A percentile compares a stretch with the other conserved stretches of the same genome.
These are phyloP conservation scores for Crenichthys baileyi DNA, from an alignment of 2,797 vertebrate genomes.

Conservation along the genomic window DNA sequence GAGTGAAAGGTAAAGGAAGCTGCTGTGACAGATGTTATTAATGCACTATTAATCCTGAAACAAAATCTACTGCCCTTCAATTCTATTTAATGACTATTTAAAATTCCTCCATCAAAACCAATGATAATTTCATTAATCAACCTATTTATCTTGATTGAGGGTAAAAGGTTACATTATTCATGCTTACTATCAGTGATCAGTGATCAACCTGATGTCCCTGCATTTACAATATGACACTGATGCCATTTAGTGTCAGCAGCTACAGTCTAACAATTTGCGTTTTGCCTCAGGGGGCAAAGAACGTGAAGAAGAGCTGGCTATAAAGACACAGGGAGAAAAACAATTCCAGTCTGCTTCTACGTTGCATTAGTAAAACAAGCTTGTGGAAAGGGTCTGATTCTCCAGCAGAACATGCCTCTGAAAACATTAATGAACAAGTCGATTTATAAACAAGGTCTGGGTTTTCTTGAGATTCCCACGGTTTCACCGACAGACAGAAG, in stretches of 20 bases:
- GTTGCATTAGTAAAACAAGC: neutral
- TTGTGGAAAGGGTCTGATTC: neutral
- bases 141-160: neutral
- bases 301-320: neutral
- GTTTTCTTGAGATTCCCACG: neutral
- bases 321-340: neutral
- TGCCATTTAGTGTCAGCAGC: neutral
- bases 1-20: neutral
- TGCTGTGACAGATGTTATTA: neutral
- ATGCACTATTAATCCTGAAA: neutral
- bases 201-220: neutral
- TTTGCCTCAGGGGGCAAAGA: neutral
- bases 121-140: neutral
- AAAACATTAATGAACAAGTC: no score
- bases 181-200: neutral
- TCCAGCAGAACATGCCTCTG: neutral
- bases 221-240: neutral
- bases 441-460: neutral
- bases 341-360: neutral
- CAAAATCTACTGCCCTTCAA: neutral
- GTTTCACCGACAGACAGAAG: neutral
- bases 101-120: neutral
- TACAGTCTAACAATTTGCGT: neutral
- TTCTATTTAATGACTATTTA: neutral
- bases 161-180: neutral